Percentiles rank a stretch among this genome's conserved stretches.
Evolutionary conservation across 2,797 vertebrate genomes (phyloP).

Genomic region (Leptodactylus fallax): DNA sequence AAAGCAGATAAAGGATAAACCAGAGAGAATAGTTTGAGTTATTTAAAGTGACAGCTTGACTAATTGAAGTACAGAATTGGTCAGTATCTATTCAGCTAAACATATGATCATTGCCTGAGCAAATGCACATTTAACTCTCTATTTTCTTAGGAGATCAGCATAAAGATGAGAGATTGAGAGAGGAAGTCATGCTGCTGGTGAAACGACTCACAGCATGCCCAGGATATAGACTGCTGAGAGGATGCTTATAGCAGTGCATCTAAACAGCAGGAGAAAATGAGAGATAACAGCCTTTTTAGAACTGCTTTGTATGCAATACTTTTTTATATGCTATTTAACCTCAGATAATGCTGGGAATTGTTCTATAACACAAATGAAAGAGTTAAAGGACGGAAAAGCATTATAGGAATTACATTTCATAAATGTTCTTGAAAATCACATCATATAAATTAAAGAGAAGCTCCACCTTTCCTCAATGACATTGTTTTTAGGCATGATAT

Average conservation of each 20-base stretch:
- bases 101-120: constrained; percentile 61
- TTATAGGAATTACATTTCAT: not conserved
- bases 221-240: constrained; percentile 65
- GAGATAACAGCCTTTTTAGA: constrained; percentile 65
- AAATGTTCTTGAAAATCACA: not conserved
- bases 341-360: constrained; percentile 29
- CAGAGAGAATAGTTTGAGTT: constrained; percentile 63
- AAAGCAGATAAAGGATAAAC: constrained; percentile 43
- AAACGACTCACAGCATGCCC: constrained; percentile 67
- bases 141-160: constrained; percentile 64
- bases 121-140: constrained; percentile 58
- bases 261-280: constrained; percentile 65
- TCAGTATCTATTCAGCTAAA: constrained; percentile 61
- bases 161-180: constrained; percentile 64
- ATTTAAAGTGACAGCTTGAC: constrained; percentile 66
- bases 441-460: too few relatives aligned
- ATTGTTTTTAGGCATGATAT: too few relatives aligned
- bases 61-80: constrained; percentile 65
- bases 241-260: constrained; percentile 67
- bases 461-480: not conserved
- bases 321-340: constrained; percentile 60
- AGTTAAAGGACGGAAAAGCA: constrained; percentile 24
- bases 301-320: constrained; percentile 57
- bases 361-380: constrained; percentile 15
- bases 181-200: constrained; percentile 67